Conservation (phyloP, 2,113 vertebrate species). For the Ammodytes dubius region DNA sequence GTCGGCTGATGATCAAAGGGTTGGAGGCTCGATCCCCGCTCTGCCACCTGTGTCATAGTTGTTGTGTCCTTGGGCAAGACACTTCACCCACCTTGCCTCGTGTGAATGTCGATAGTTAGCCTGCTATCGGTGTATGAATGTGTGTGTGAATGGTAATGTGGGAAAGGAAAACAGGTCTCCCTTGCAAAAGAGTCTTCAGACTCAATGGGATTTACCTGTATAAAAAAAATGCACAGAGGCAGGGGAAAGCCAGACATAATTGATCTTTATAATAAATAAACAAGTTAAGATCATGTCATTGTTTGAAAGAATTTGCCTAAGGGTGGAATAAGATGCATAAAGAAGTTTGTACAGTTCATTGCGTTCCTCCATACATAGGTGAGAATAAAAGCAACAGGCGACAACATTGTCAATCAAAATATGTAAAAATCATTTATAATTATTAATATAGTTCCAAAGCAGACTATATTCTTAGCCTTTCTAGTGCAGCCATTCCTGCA, state of each 20-base stretch:
- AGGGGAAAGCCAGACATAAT: not conserved
- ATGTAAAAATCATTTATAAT: not conserved
- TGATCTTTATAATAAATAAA: not conserved
- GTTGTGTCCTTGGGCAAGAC: no score
- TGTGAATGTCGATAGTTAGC: no score
- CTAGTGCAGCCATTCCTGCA: not conserved
- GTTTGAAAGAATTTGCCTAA: not conserved
- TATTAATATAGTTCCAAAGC: not conserved
- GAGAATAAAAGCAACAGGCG: conserved; percentile 8
- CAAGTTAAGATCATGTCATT: not conserved
- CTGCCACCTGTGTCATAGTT: no score
- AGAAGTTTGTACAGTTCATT: not conserved
- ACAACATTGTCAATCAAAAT: conserved; percentile 24
- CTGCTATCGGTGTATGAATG: no score
- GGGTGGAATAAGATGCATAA: not conserved
- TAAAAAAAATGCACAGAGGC: not conserved
- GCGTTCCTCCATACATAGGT: not conserved
- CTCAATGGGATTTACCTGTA: no score
- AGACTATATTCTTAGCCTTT: not conserved
- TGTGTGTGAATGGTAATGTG: no score
- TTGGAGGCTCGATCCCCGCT: no score
- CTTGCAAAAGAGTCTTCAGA: no score
- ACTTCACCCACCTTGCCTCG: no score
- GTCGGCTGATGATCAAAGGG: no score
- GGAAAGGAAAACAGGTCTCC: no score